Percentiles rank a stretch among this genome's conserved stretches.
Conservation (phyloP, 2,888 invertebrate species). For the Aproaerema taeniolella region DNA sequence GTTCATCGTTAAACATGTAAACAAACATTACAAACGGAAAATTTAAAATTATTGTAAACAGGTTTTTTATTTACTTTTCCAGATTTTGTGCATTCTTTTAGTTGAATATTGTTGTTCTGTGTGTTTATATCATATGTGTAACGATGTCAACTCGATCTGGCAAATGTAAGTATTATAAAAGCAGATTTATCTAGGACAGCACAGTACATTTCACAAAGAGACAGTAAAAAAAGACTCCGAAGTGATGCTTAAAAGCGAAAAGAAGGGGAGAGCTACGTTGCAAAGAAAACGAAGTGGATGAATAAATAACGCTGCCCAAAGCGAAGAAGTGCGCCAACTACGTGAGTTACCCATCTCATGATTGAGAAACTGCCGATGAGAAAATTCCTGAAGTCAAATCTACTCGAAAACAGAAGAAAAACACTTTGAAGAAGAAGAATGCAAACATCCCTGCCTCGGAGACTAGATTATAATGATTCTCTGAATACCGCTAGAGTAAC, state of each 20-base stretch:
- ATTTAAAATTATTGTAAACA: constrained; percentile 24
- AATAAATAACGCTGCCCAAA: constrained; percentile 25
- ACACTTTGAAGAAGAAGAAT: constrained; percentile 43
- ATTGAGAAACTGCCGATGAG: constrained; percentile 30
- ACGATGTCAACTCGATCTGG: constrained; percentile 64
- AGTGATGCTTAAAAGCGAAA: constrained; percentile 31
- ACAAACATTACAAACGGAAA: constrained; percentile 31
- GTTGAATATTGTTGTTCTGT: neutral
- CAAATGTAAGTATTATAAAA: constrained; percentile 52
- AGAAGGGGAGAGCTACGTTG: constrained; percentile 42
- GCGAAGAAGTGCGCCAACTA: constrained; percentile 48
- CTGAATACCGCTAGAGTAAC: constrained; percentile 35
- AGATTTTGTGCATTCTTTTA: too few relatives aligned
- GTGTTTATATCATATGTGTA: constrained; percentile 5
- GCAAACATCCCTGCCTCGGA: constrained; percentile 18
- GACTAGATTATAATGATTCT: too few relatives aligned
- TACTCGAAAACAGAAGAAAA: constrained; percentile 30
- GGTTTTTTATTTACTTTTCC: constrained; percentile 4
- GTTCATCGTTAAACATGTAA: constrained; percentile 8
- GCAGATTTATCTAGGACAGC: constrained; percentile 59
- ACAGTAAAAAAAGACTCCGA: constrained; percentile 23
- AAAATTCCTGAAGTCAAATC: constrained; percentile 22
- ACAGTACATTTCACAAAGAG: constrained; percentile 36
- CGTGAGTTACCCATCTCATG: constrained; percentile 50
- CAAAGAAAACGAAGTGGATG: constrained; percentile 37